Conservation (phyloP, 1,140 invertebrate species). For the Plectrocnemia conspersa region DNA sequence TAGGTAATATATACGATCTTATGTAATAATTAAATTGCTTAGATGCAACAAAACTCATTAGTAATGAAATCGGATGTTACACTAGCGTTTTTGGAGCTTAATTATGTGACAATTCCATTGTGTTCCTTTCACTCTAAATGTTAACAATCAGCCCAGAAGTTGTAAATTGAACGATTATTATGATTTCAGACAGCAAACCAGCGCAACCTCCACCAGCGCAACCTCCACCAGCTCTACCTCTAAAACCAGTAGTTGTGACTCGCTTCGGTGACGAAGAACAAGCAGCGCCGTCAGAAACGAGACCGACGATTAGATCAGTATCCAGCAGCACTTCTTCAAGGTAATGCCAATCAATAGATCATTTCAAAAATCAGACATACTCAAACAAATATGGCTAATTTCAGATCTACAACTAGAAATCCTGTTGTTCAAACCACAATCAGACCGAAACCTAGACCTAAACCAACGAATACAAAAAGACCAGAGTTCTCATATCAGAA, state of each 20-base stretch:
- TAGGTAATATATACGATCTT: constrained; percentile 23
- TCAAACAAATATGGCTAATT: too few relatives aligned
- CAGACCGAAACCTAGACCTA: constrained; percentile 14
- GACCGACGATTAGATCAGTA: constrained; percentile 20
- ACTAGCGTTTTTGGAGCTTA: too few relatives aligned
- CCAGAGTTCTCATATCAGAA: constrained; percentile 9
- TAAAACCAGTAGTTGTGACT: constrained; percentile 14
- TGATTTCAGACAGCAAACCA: not conserved
- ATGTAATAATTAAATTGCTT: too few relatives aligned
- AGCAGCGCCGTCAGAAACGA: constrained; percentile 17
- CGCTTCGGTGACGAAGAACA: constrained; percentile 24
- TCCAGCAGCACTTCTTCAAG: constrained; percentile 6
- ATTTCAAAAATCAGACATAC: not conserved
- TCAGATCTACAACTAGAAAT: not conserved
- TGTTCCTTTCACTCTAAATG: too few relatives aligned
- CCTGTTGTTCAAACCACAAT: not conserved
- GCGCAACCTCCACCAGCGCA: not conserved
- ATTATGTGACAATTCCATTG: too few relatives aligned
- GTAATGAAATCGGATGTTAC: too few relatives aligned
- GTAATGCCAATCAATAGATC: constrained; percentile 6
- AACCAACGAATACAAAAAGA: constrained; percentile 15
- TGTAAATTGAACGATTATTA: too few relatives aligned
- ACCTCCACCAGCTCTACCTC: not conserved
- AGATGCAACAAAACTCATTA: too few relatives aligned
- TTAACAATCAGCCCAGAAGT: too few relatives aligned